These are phyloP conservation scores for Sarcophaga rosellei DNA, from an alignment of 2,888 invertebrate genomes.

Conservation along the genomic window DNA sequence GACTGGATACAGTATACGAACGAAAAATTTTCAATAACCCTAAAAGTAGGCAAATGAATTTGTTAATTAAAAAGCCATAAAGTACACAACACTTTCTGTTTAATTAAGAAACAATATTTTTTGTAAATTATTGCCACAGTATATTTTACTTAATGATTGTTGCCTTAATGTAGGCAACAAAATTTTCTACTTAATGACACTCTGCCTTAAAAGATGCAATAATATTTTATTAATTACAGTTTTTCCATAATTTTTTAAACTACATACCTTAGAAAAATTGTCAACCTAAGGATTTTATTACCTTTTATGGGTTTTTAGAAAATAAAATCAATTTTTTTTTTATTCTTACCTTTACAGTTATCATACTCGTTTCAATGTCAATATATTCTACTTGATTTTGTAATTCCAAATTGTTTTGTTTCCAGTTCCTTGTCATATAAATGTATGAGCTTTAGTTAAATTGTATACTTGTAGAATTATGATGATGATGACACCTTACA, in stretches of 20 bases:
- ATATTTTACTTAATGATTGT: neutral
- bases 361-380: slow-evolving; percentile 13
- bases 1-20: neutral
- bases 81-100: too few relatives aligned
- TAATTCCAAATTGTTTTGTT: slow-evolving; percentile 23
- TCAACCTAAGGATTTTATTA: too few relatives aligned
- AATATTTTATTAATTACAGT: neutral
- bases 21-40: too few relatives aligned
- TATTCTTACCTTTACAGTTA: too few relatives aligned
- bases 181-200: neutral
- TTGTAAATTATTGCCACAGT: neutral
- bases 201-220: neutral
- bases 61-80: too few relatives aligned
- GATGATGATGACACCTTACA: slow-evolving; percentile 46
- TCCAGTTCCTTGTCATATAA: neutral
- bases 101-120: neutral
- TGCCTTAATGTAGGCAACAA: neutral
- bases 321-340: too few relatives aligned
- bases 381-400: slow-evolving; percentile 23
- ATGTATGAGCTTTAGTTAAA: neutral
- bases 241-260: neutral
- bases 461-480: too few relatives aligned
- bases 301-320: too few relatives aligned
- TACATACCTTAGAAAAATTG: too few relatives aligned
- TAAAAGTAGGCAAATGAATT: neutral